Conservation (phyloP, 2,797 vertebrate species). For the Pseudochirops cupreus region DNA sequence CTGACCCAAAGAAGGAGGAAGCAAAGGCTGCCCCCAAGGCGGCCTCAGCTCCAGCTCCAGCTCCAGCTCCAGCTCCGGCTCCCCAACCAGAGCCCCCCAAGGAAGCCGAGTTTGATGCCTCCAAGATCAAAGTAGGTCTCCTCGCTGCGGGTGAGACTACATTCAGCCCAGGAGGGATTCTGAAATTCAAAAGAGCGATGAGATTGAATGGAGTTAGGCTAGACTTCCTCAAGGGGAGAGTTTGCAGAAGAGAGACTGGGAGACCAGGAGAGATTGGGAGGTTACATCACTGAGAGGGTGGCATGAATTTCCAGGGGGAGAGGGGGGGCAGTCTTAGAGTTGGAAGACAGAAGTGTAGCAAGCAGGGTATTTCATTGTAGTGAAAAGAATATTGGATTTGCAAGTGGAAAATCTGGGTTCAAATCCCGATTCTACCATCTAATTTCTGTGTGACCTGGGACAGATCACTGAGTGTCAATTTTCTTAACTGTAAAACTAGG, state of each 20-base stretch:
- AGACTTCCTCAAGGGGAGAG: background rate
- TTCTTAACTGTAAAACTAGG: background rate
- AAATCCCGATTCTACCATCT: background rate
- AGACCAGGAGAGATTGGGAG: background rate
- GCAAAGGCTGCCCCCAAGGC: constrained; percentile 94
- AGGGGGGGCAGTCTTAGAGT: background rate
- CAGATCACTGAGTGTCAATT: background rate
- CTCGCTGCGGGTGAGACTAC: background rate
- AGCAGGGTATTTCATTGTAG: background rate
- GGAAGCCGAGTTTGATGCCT: constrained; percentile 92
- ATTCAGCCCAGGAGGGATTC: background rate
- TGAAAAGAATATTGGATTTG: background rate
- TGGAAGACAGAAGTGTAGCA: background rate
- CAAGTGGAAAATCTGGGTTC: background rate
- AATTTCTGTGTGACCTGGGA: background rate
- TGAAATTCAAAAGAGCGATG: background rate
- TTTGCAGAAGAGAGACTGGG: background rate
- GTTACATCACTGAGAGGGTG: background rate
- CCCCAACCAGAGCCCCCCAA: constrained; percentile 91
- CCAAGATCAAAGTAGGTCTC: constrained; percentile 91
- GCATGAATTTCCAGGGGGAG: background rate
- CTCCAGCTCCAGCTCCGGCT: constrained; percentile 88
- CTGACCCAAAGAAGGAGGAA: constrained; percentile 93
- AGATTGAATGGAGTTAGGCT: background rate
- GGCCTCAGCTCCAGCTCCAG: constrained; percentile 88